A percentile compares a stretch with the other conserved stretches of the same genome.
Evolutionary conservation across 1,140 invertebrate genomes (phyloP).

Genomic region (Bombus confusus): DNA sequence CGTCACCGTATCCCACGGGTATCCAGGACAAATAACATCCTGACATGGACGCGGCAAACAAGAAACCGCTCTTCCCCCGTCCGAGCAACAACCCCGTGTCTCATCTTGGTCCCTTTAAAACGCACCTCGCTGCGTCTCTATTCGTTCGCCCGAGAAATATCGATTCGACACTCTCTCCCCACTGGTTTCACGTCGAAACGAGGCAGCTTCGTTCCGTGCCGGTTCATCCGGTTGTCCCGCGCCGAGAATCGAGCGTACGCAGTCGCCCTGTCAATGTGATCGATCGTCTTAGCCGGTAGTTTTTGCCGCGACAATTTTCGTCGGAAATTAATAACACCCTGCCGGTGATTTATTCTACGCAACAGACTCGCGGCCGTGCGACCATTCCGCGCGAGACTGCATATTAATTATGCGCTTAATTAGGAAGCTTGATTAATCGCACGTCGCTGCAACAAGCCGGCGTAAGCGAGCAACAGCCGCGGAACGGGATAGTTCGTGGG

Average conservation of each 20-base stretch:
- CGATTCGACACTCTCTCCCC: slow-evolving; percentile 28
- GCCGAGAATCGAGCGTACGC: not conserved
- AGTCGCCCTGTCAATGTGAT: slow-evolving; percentile 22
- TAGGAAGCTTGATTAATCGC: slow-evolving; percentile 47
- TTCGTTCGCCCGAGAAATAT: slow-evolving; percentile 42
- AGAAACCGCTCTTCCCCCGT: slow-evolving; percentile 45
- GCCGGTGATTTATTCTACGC: slow-evolving; percentile 22
- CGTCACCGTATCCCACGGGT: slow-evolving; percentile 56
- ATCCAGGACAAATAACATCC: slow-evolving; percentile 70
- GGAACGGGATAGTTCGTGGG: not conserved
- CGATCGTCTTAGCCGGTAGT: slow-evolving; percentile 14
- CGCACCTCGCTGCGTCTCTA: slow-evolving; percentile 9
- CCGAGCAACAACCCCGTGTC: not conserved
- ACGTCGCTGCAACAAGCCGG: not conserved
- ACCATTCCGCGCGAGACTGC: not conserved
- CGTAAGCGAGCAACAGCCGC: not conserved
- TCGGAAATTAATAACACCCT: slow-evolving; percentile 37
- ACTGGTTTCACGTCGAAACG: not conserved
- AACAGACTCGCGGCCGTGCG: not conserved
- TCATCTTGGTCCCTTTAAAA: slow-evolving; percentile 51
- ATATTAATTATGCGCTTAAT: slow-evolving; percentile 52
- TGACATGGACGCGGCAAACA: slow-evolving; percentile 66
- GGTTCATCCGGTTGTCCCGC: not conserved
- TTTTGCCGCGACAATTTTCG: slow-evolving; percentile 31
- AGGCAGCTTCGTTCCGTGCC: not conserved